A percentile compares a stretch with the other conserved stretches of the same genome.
Conservation (phyloP, 1,140 invertebrate species). For the Hetaerina americana region DNA sequence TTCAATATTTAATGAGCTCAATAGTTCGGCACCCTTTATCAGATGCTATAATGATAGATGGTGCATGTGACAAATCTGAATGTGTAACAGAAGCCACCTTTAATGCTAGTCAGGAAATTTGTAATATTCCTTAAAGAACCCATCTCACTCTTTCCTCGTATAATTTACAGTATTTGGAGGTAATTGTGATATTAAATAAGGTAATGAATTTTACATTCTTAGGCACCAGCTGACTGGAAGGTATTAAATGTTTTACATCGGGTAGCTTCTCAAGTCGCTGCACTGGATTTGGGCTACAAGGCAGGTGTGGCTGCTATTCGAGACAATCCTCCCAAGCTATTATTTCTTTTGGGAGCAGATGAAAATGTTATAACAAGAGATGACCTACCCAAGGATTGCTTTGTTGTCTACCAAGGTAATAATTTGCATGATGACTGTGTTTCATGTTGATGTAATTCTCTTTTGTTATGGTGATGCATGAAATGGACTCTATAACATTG, state of each 20-base stretch:
- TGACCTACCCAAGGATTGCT: constrained; percentile 67
- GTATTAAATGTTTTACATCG: constrained; percentile 84
- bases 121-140: too few species aligned
- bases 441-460: not conserved
- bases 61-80: too few species aligned
- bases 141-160: too few species aligned
- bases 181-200: too few species aligned
- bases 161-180: too few species aligned
- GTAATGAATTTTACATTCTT: constrained; percentile 16
- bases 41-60: too few species aligned
- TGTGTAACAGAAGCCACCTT: too few species aligned
- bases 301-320: constrained; percentile 59
- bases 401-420: constrained; percentile 87
- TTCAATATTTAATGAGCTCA: too few species aligned
- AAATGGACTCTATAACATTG: too few species aligned
- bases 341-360: constrained; percentile 90
- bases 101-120: too few species aligned
- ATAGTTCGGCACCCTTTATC: too few species aligned
- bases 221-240: constrained; percentile 46
- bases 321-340: constrained; percentile 57
- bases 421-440: not conserved
- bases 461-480: too few species aligned
- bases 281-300: constrained; percentile 88
- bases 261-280: constrained; percentile 86
- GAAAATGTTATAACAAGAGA: constrained; percentile 61